Conservation (phyloP, 2,888 invertebrate genomes). For the Drosophila niveifrons region DNA sequence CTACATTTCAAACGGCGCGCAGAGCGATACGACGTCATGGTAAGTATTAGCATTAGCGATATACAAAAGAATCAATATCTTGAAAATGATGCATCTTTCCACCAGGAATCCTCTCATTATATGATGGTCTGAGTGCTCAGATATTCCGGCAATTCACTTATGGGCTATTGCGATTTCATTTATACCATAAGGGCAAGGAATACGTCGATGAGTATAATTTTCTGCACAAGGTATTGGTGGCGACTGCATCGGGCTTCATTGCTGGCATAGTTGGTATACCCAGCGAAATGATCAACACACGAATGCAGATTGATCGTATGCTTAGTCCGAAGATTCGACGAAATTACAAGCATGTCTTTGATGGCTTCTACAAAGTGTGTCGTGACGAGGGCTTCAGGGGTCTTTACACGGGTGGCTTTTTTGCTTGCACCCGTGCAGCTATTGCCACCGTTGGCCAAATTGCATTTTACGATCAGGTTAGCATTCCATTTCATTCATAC, state of each 20-base stretch:
- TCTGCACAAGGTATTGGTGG: conserved; percentile 33
- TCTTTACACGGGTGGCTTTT: conserved; percentile 38
- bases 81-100: not conserved
- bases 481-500: not conserved
- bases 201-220: conserved; percentile 33
- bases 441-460: conserved; percentile 47
- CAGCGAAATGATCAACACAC: conserved; percentile 50
- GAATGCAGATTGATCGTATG: conserved; percentile 57
- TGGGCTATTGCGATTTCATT: conserved; percentile 49
- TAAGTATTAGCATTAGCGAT: conserved; percentile 11
- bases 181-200: conserved; percentile 46
- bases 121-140: conserved; percentile 57
- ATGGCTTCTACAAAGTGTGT: conserved; percentile 37
- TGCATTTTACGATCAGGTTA: conserved; percentile 63
- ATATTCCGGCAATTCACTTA: conserved; percentile 49
- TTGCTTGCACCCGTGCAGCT: conserved; percentile 21
- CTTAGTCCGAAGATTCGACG: conserved; percentile 9
- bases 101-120: conserved; percentile 47
- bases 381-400: conserved; percentile 34
- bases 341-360: conserved; percentile 49
- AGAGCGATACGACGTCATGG: conserved; percentile 35
- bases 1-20: not conserved
- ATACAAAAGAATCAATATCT: not conserved
- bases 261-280: conserved; percentile 50
- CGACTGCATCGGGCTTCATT: conserved; percentile 38